Evolutionary conservation across 2,113 vertebrate genomes (phyloP), one percentile per base, ranked within the genome.

Genomic region (Hyla sarda): DNA sequence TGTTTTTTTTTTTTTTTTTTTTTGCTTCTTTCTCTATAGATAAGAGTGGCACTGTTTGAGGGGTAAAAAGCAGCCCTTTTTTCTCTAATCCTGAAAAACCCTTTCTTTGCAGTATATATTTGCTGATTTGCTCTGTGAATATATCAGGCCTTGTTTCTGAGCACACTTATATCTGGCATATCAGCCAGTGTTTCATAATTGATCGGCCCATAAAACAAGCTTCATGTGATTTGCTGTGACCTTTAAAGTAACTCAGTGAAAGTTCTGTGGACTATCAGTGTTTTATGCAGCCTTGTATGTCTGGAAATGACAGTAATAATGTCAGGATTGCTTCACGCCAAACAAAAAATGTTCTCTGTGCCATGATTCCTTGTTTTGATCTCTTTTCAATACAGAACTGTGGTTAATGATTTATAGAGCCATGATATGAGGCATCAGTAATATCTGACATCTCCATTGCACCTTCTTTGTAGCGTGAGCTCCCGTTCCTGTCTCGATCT

Each of bases 401-500:
- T 79, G 30, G 45, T 79, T 80, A 60, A 80, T 80, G 32, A 80
- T 60, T 80, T 80, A 80, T 80, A 28, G 52, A 41, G 34, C 3
- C 21, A 25, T 45, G 54, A 80, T 80, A n/a, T 62, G 9, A 37
- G 48, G 21, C 21, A 54, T 50, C 6, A 5, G 48, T 77, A 50
- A 54, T 80, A 25, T 60, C 56, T 80, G 77, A 45, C 54, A 41
- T 34, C 34, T 45, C 34, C 30, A 16, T 12, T 58, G 13, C n/a
- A 17, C 28, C n/a, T 10, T 21, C 25, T 12, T 54, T 12, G 30
- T 58, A n/a, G 48, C 13, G 21, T 5, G n/a, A 45, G 10, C 47
- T 52, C 25, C n/a, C 0, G 23, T 62, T 80, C 62, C 23, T 41
- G 23, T 9, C 10, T 79, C 10, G 3, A 9, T 71, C 19, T 69